phyloP scores from a whole-genome alignment of 2,113 vertebrate genomes.

The Seriola dumerili region DNA sequence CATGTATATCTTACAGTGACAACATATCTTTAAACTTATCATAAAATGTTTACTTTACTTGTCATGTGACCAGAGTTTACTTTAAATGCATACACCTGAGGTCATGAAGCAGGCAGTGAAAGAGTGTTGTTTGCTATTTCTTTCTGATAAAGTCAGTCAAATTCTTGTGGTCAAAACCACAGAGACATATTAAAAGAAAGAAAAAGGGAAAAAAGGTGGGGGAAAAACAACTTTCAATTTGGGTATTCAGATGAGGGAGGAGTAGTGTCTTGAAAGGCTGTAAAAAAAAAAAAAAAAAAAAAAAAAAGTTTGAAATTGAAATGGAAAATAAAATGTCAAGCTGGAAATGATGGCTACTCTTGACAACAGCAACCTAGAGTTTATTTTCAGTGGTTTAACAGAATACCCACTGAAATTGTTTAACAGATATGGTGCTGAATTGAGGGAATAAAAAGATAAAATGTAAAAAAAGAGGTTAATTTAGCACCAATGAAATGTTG shows the following conservation, averaged over 20 bases:
- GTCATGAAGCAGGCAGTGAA: not conserved
- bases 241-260: not conserved
- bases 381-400: not conserved
- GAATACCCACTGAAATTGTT: not conserved
- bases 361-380: not conserved
- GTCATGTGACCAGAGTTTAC: not conserved
- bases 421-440: not conserved
- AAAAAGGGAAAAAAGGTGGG: too few species aligned
- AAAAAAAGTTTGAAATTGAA: not conserved
- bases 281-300: too few species aligned
- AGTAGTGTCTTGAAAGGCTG: not conserved
- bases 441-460: not conserved
- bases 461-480: not conserved
- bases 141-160: too few species aligned
- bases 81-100: not conserved
- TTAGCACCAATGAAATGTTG: not conserved
- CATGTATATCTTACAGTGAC: too few species aligned
- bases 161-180: not conserved
- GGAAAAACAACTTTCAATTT: not conserved
- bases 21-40: not conserved
- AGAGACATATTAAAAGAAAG: not conserved
- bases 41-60: not conserved
- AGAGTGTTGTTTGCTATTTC: too few species aligned
- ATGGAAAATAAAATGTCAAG: not conserved
- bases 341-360: not conserved